These are phyloP conservation scores for Napeogenes sylphis DNA, from an alignment of 2,888 invertebrate species.

Conservation along the genomic window DNA sequence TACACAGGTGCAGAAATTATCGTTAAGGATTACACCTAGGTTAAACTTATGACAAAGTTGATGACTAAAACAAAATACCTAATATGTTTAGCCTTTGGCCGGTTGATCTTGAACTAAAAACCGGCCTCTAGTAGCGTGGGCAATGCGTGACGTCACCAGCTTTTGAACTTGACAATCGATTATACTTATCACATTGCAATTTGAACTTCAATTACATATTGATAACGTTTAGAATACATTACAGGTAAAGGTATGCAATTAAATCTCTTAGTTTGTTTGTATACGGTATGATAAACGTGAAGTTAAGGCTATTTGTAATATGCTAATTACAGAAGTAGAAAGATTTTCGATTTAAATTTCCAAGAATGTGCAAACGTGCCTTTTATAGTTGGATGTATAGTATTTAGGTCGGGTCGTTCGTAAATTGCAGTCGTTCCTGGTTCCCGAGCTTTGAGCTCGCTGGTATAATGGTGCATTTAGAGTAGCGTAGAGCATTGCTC, in stretches of 20 bases:
- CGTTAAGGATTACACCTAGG: not conserved
- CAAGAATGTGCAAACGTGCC: not conserved
- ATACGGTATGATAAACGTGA: constrained; percentile 9
- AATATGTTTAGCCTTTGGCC: constrained; percentile 16
- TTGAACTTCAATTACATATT: not conserved
- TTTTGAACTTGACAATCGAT: constrained; percentile 30
- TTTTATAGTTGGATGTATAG: not conserved
- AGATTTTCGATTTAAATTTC: not conserved
- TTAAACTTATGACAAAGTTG: not conserved
- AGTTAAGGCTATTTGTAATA: constrained; percentile 11
- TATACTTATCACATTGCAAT: not conserved
- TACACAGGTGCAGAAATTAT: too few species aligned
- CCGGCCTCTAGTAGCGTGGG: constrained; percentile 41
- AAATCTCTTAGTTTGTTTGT: constrained; percentile 14
- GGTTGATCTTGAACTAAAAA: constrained; percentile 68
- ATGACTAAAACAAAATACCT: constrained; percentile 6
- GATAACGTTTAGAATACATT: not conserved
- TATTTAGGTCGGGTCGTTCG: constrained; percentile 18
- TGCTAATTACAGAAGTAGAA: not conserved
- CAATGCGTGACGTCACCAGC: constrained; percentile 32
- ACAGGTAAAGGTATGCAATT: not conserved
- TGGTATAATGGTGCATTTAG: constrained; percentile 17
- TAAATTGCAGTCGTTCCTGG: constrained; percentile 9
- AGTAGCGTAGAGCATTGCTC: not conserved
- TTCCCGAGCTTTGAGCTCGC: constrained; percentile 11